Percentiles rank a stretch among this genome's conserved stretches.
Evolutionary conservation across 1,140 invertebrate species (phyloP).

Genomic region (Homalodisca vitripennis): DNA sequence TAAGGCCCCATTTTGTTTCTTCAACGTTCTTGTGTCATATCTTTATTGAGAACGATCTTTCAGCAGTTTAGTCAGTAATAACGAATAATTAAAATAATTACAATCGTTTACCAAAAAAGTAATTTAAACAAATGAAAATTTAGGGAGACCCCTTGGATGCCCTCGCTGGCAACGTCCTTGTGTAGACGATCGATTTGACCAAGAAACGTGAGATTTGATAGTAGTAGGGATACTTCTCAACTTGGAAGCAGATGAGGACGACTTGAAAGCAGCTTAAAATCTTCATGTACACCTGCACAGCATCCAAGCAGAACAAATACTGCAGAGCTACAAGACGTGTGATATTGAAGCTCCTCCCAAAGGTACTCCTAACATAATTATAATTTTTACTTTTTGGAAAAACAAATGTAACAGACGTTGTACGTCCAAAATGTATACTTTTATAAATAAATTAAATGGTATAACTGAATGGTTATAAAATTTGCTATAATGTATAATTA

Average conservation of each 20-base stretch:
- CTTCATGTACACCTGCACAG: background rate
- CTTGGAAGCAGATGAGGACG: background rate
- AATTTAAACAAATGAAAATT: too few species aligned
- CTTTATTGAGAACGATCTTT: too few species aligned
- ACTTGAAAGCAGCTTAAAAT: background rate
- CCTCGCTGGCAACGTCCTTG: background rate
- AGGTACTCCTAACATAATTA: background rate
- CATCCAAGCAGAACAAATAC: background rate
- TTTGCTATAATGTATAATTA: too few species aligned
- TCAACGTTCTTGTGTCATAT: too few species aligned
- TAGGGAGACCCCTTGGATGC: too few species aligned
- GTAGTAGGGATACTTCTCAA: background rate
- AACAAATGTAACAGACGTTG: background rate
- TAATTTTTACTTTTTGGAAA: background rate
- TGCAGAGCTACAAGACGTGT: background rate
- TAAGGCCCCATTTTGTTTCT: too few species aligned
- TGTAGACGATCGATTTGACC: background rate
- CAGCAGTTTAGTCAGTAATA: too few species aligned
- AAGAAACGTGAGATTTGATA: background rate
- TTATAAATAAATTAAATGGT: too few species aligned
- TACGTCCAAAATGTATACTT: too few species aligned
- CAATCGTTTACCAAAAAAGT: too few species aligned
- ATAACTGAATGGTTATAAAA: too few species aligned
- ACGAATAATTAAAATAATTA: too few species aligned
- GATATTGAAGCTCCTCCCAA: background rate